phyloP scores from a whole-genome alignment of 2,888 invertebrate genomes.

The Drosophila anomalipes region DNA sequence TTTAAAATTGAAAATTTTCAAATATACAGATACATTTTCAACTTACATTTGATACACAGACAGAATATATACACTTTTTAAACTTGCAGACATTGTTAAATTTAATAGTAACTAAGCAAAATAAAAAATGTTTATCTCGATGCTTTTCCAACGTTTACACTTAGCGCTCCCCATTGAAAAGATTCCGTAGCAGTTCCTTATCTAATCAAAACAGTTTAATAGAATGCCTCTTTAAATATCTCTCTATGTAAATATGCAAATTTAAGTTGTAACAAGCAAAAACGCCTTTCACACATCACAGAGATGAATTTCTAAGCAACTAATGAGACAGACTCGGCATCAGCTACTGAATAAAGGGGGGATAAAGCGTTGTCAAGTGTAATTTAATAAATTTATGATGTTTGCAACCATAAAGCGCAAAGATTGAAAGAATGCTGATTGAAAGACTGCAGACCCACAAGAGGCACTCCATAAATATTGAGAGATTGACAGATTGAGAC shows the following conservation, averaged over 20 bases:
- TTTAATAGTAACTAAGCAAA: not conserved
- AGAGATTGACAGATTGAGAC: conserved; percentile 4
- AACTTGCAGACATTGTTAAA: not conserved
- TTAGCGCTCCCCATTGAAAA: not conserved
- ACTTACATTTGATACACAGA: not conserved
- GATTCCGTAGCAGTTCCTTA: conserved; percentile 4
- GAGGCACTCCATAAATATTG: conserved; percentile 21
- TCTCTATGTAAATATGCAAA: not conserved
- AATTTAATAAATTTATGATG: conserved; percentile 73
- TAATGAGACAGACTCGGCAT: conserved; percentile 20
- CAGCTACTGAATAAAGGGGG: not conserved
- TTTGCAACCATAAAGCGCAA: conserved; percentile 55
- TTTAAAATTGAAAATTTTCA: too few relatives aligned
- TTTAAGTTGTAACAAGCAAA: not conserved
- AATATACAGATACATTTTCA: not conserved
- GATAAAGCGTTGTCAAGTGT: conserved; percentile 47
- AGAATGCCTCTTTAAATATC: not conserved
- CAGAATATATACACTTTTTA: not conserved
- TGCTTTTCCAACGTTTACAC: not conserved
- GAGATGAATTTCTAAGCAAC: conserved; percentile 30
- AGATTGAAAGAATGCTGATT: conserved; percentile 44
- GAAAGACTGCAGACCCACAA: conserved; percentile 5
- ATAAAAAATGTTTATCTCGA: not conserved
- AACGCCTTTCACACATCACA: not conserved
- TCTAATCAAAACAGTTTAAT: conserved; percentile 24